Evolutionary conservation across 2,797 vertebrate species (phyloP), one percentile per base, ranked within the genome.

Genomic region (Hypotaenidia okinawae): DNA sequence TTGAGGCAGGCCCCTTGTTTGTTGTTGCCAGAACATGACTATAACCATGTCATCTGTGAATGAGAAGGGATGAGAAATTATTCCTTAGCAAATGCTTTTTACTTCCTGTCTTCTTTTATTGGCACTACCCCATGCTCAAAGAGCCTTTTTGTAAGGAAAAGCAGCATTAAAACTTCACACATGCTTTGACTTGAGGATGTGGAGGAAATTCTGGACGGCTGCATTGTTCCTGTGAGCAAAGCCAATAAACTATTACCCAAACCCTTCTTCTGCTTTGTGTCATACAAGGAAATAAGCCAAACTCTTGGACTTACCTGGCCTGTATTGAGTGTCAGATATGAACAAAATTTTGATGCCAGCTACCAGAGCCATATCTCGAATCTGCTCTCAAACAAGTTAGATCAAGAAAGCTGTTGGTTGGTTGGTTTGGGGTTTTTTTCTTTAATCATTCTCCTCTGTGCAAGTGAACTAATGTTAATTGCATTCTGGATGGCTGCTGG

Each of bases 101-200:
- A 63, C 55, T 84, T 81, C 69, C 67, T 37, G 11, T 66, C 37
- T 63, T 87, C 76, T 93, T 93, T 84, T 84, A 49, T 41, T 79
- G 57, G 28, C 22, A 41, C 15, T 90, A n/a, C 39, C 16, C 33
- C 32, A 45, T 51, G 49, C 67, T 89, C 67, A 93, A 39, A 79
- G 89, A 83, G 66, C 41, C 33, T 89, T 92, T 91, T 32, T 72
- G 9, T 74, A 82, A 88, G 45, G 59, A 84, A 70, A 91, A 89
- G 49, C 47, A 70, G 67, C 57, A 79, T 89, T 91, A 79, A 87
- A 91, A 77, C 28, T 64, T 90, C 49, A 84, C 70, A 89, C 51
- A 19, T 79, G 77, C 85, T 96, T 94, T 68, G 87, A 91, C 78
- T 87, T 82, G 91, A 87, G 45, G 81, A 87, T 89, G 33, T 45